These are phyloP conservation scores for Drosophila kambysellisi DNA, from an alignment of 2,888 invertebrate species.

Conservation along the genomic window DNA sequence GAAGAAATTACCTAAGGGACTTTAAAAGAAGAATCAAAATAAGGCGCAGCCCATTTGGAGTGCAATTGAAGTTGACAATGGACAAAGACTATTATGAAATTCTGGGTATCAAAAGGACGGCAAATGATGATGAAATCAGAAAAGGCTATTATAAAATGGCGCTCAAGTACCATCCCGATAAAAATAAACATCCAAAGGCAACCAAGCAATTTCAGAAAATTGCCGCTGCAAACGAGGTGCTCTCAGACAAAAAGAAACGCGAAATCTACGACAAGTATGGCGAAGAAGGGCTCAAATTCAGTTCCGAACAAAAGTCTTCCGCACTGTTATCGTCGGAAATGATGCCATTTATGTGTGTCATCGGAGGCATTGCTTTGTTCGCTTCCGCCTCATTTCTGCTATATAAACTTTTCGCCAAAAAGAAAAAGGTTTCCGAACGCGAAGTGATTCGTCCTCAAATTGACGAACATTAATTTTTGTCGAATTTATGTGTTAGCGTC, in stretches of 20 bases:
- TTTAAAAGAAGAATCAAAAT: not conserved
- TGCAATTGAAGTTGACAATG: slow-evolving; percentile 24
- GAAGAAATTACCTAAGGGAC: not conserved
- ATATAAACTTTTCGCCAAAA: no score
- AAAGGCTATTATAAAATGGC: slow-evolving; percentile 46
- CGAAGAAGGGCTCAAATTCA: slow-evolving; percentile 54
- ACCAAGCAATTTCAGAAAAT: slow-evolving; percentile 55
- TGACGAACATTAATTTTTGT: no score
- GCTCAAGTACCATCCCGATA: slow-evolving; percentile 55
- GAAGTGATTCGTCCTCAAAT: no score
- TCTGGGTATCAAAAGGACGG: slow-evolving; percentile 40
- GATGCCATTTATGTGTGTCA: no score
- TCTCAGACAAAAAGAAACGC: slow-evolving; percentile 63
- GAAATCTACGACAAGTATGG: slow-evolving; percentile 55
- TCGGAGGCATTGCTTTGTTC: no score
- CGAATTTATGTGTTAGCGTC: no score
- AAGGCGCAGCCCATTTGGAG: not conserved
- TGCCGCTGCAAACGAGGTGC: slow-evolving; percentile 61
- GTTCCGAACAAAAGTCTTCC: no score
- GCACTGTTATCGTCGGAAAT: no score
- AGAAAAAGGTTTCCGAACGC: no score
- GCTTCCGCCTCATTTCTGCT: no score
- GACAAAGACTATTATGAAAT: slow-evolving; percentile 46
- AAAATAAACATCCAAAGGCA: slow-evolving; percentile 66
- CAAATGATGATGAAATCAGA: slow-evolving; percentile 42